These are phyloP conservation scores for Caenorhabditis sinica DNA, from an alignment of 2,888 invertebrate genomes.

Conservation along the genomic window DNA sequence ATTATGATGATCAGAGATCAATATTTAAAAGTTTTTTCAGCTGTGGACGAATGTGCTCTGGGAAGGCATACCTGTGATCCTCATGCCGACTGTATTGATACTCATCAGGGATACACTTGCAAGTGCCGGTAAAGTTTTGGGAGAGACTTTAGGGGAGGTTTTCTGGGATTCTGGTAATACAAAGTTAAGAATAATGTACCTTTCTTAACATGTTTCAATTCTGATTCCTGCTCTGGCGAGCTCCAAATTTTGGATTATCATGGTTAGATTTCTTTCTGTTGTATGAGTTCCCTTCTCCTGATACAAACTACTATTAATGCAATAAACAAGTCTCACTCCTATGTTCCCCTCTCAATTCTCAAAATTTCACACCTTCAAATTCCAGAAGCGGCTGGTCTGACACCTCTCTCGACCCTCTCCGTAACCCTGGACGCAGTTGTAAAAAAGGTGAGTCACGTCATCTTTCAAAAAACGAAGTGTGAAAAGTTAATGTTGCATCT, in stretches of 20 bases:
- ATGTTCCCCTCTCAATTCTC: too few species aligned
- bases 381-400: slow-evolving; percentile 80
- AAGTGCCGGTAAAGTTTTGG: slow-evolving; percentile 58
- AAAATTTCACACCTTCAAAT: background rate
- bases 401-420: slow-evolving; percentile 74
- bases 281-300: too few species aligned
- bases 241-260: too few species aligned
- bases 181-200: too few species aligned
- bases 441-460: slow-evolving; percentile 73
- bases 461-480: slow-evolving; percentile 1
- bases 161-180: too few species aligned
- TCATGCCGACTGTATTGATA: slow-evolving; percentile 83
- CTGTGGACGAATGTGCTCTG: slow-evolving; percentile 81
- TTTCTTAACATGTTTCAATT: too few species aligned
- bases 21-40: slow-evolving; percentile 70
- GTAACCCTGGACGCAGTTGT: slow-evolving; percentile 79
- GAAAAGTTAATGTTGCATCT: slow-evolving; percentile 38
- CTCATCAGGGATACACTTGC: slow-evolving; percentile 80
- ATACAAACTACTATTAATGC: too few species aligned
- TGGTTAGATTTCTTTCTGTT: too few species aligned
- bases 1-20: slow-evolving; percentile 4
- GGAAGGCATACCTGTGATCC: slow-evolving; percentile 83
- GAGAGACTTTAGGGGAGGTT: too few species aligned
- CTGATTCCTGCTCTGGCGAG: too few species aligned
- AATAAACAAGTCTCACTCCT: too few species aligned